Conservation (phyloP, 2,888 invertebrate genomes). For the Galerucella pusilla region DNA sequence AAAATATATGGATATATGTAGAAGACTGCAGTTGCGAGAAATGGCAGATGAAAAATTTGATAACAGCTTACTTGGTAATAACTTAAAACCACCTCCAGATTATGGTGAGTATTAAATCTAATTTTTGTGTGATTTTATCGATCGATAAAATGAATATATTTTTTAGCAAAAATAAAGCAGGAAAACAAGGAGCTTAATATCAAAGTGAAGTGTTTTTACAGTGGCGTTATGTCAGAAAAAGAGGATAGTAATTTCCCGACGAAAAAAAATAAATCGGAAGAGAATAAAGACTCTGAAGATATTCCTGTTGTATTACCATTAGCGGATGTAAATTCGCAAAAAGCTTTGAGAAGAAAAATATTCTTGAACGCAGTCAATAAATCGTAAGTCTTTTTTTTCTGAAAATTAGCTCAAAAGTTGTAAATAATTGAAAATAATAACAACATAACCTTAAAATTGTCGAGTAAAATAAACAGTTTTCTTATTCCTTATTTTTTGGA, state of each 20-base stretch:
- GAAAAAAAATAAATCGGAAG: constrained; percentile 49
- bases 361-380: constrained; percentile 75
- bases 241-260: constrained; percentile 52
- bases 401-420: neutral
- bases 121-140: too few relatives aligned
- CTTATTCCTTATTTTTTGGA: too few relatives aligned
- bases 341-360: constrained; percentile 75
- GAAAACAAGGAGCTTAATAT: constrained; percentile 73
- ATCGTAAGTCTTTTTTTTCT: constrained; percentile 64
- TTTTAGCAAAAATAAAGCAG: constrained; percentile 66
- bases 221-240: constrained; percentile 67
- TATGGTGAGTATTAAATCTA: constrained; percentile 61
- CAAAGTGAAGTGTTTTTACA: constrained; percentile 74
- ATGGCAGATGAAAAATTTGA: constrained; percentile 72
- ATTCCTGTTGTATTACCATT: constrained; percentile 70
- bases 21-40: constrained; percentile 72
- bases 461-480: too few relatives aligned
- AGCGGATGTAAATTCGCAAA: constrained; percentile 75
- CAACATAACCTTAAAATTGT: too few relatives aligned
- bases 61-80: constrained; percentile 56
- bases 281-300: constrained; percentile 54
- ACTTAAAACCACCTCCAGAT: constrained; percentile 70
- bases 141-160: neutral
- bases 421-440: too few relatives aligned
- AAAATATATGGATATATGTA: constrained; percentile 72